Evolutionary conservation across 1,140 invertebrate species (phyloP).

Genomic region (Uloborus diversus): DNA sequence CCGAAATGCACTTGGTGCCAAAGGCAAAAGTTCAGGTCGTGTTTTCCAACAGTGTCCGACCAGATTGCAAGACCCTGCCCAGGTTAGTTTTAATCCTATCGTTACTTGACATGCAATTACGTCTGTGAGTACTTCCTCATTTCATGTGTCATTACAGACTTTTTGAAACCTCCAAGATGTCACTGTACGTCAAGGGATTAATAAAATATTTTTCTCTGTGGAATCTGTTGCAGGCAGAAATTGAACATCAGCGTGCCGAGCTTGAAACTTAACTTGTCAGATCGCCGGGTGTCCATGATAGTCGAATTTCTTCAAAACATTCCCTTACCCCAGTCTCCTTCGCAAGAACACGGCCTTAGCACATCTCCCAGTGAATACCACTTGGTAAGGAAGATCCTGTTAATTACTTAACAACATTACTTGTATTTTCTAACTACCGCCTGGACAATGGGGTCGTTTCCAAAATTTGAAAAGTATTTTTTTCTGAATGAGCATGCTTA

Average conservation of each 20-base stretch:
- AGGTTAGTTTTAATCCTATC: slow-evolving; percentile 69
- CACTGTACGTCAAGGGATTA: not conserved
- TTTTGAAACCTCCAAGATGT: no score
- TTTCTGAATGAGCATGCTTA: no score
- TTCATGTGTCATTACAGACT: no score
- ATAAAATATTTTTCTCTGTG: not conserved
- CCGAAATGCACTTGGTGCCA: slow-evolving; percentile 79
- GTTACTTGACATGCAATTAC: no score
- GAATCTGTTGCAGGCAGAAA: slow-evolving; percentile 74
- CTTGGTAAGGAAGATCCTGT: slow-evolving; percentile 10
- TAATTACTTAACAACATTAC: not conserved
- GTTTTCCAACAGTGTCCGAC: slow-evolving; percentile 79
- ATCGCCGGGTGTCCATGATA: slow-evolving; percentile 74
- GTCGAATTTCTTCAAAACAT: slow-evolving; percentile 77
- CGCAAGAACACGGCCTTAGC: not conserved
- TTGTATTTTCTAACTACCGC: no score
- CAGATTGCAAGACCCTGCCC: slow-evolving; percentile 78
- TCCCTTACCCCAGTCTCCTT: slow-evolving; percentile 66
- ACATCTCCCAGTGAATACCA: slow-evolving; percentile 27
- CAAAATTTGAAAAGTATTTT: no score
- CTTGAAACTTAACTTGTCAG: slow-evolving; percentile 81
- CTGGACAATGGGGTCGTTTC: no score
- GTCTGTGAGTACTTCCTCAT: no score
- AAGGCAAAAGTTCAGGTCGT: slow-evolving; percentile 76
- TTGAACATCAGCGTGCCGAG: slow-evolving; percentile 77